These are phyloP conservation scores for Acrocephalus scirpaceus DNA, from an alignment of 2,797 vertebrate genomes.

Conservation along the genomic window DNA sequence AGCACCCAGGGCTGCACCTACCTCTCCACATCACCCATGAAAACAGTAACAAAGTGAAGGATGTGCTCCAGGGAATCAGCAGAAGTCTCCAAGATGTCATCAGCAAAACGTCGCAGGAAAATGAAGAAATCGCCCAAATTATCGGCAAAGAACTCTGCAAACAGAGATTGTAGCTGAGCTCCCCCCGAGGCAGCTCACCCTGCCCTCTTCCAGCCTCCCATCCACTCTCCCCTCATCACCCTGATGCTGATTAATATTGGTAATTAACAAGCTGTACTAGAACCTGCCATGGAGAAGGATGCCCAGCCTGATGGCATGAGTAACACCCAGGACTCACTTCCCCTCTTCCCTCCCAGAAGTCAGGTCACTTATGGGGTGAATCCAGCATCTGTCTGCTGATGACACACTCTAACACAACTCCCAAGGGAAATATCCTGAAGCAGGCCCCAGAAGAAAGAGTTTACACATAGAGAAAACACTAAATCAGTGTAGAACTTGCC, in stretches of 20 bases:
- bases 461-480: not conserved
- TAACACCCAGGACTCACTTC: accelerated
- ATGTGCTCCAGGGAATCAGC: conserved; percentile 91
- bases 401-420: not conserved
- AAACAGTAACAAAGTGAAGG: conserved; percentile 93
- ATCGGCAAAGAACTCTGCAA: conserved; percentile 94
- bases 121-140: conserved; percentile 97
- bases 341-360: not conserved
- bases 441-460: not conserved
- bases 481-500: not conserved
- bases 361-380: not conserved
- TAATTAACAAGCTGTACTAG: not conserved
- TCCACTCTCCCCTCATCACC: not conserved
- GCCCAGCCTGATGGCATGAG: not conserved
- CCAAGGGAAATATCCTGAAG: not conserved
- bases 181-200: not conserved
- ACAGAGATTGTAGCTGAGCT: not conserved
- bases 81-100: conserved; percentile 91
- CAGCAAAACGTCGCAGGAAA: conserved; percentile 94
- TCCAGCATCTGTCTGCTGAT: not conserved
- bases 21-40: conserved; percentile 96
- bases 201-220: not conserved
- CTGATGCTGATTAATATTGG: accelerated
- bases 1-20: conserved; percentile 36
- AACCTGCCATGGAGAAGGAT: not conserved